Base-by-base conservation (phyloP, 2,797 vertebrate species). In the Anguilla obscura region DNA sequence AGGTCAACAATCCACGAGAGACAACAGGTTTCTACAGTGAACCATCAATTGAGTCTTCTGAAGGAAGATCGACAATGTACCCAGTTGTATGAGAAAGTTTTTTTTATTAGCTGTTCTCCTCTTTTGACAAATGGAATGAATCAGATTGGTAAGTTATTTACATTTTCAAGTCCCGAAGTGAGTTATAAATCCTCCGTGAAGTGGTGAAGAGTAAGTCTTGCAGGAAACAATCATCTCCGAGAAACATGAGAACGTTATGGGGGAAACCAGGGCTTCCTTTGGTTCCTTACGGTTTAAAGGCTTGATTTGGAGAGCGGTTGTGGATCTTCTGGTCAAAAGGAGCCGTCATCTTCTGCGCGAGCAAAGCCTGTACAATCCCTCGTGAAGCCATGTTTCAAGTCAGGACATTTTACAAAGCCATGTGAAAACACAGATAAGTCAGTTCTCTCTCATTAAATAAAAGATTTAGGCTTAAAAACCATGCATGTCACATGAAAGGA, bases 41-140 rank as follows among this genome's bases (percentile, higher is more conserved):
- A 24, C 63, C n/a, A 14, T 69, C 4, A 69, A 24, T 58, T 58
- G 56, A 58, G 16, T 58, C 14, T 58, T 58, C 56, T 58, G n/a
- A 89, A 91, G 84, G 48, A 90, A 88, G 52, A 89, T 85, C 52
- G 89, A 86, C 85, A 91, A 54, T 45, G 69, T 58, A 90, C 92
- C 93, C 91, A 30, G 76, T 45, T 94, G 94, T 96, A 96, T 95
- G 95, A 95, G 95, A 95, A 96, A 95, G 92, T 84, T 88, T 97
- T 96, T 58, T 58, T 58, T 58, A 97, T 96, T 96, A 96, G 95
- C 95, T 94, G 95, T 97, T 96, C 96, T 96, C 96, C 95, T 96
- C 96, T 96, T 96, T 95, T 94, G 95, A 97, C 95, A 95, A 96
- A 94, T 95, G 96, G 96, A 97, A 96, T 96, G 96, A 95, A 96